These are phyloP conservation scores for Onychostruthus taczanowskii DNA, from an alignment of 2,113 vertebrate genomes.

Conservation along the genomic window DNA sequence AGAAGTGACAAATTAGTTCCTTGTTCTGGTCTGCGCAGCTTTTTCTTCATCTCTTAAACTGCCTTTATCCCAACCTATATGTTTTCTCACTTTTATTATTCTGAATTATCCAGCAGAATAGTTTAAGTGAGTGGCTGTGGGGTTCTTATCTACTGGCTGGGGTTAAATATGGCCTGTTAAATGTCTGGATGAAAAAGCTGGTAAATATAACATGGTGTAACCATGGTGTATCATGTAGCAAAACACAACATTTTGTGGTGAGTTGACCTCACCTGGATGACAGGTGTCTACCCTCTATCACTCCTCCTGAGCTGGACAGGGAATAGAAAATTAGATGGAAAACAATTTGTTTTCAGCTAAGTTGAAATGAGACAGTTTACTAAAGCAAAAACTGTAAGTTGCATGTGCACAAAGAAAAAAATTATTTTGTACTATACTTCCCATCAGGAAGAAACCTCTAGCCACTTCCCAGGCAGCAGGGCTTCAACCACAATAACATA, in stretches of 20 bases:
- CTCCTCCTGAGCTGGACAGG: not conserved
- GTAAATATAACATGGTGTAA: not conserved
- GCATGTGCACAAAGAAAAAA: rapidly evolving
- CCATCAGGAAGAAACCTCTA: not conserved
- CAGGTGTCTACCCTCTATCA: not conserved
- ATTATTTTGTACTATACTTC: not conserved
- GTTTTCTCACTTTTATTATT: not conserved
- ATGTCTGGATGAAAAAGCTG: not conserved
- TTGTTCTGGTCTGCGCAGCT: not conserved
- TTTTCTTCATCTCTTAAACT: not conserved
- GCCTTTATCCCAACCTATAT: not conserved
- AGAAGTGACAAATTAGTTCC: not conserved
- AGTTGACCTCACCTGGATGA: not conserved
- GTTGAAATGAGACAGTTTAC: not conserved
- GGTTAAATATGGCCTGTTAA: not conserved
- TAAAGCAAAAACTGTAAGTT: not conserved
- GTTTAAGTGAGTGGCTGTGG: not conserved
- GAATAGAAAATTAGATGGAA: not conserved
- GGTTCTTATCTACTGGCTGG: not conserved
- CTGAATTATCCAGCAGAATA: not conserved
- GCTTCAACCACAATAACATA: not conserved
- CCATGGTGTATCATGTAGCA: not conserved
- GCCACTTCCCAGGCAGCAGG: not conserved
- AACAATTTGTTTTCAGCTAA: not conserved
- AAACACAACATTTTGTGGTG: not conserved